phyloP scores from a whole-genome alignment of 1,140 invertebrate species.

The Palaemon carinicauda region DNA sequence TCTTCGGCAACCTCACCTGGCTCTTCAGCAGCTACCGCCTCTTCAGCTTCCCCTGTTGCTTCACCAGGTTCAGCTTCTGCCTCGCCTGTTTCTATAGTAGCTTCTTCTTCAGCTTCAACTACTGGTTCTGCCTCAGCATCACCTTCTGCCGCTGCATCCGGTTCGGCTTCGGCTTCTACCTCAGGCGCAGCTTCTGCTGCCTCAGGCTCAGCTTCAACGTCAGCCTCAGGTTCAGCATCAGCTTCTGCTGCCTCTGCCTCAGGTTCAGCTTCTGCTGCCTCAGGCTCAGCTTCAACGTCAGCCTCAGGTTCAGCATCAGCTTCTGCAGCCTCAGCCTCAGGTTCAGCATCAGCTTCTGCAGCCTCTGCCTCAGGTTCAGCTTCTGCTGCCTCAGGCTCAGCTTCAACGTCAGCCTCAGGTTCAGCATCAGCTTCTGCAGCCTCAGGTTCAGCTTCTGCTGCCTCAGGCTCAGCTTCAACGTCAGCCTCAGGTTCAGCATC shows the following conservation, averaged over 20 bases:
- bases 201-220: neutral
- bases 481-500: neutral
- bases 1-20: neutral
- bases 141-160: neutral
- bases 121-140: too few species aligned
- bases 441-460: neutral
- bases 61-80: neutral
- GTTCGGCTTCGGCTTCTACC: neutral
- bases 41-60: neutral
- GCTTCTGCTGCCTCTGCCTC: neutral
- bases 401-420: too few species aligned
- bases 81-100: neutral
- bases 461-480: neutral
- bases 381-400: neutral
- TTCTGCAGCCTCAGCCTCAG: neutral
- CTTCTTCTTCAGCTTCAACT: neutral
- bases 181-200: neutral
- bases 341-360: neutral
- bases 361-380: neutral
- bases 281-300: neutral
- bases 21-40: neutral
- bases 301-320: neutral
- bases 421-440: neutral
- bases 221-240: neutral
- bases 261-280: neutral